phyloP scores from a whole-genome alignment of 2,888 invertebrate species.

The Tachina grossa region DNA sequence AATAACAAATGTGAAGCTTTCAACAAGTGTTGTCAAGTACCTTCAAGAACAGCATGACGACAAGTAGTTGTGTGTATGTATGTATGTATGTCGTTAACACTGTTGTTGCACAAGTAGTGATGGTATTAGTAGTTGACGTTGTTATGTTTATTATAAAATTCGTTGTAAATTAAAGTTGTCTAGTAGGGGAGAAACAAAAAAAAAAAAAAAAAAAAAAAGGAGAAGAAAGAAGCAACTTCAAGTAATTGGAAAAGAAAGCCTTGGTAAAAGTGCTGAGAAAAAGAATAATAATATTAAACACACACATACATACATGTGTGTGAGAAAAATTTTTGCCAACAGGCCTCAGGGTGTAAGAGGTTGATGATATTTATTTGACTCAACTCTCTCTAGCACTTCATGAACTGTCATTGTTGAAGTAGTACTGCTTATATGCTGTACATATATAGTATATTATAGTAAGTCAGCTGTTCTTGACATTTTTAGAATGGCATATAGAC shows the following conservation, averaged over 20 bases:
- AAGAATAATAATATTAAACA: background rate
- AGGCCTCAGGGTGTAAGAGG: background rate
- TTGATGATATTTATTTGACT: constrained; percentile 12
- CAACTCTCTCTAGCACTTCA: constrained; percentile 63
- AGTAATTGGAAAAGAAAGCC: constrained; percentile 11
- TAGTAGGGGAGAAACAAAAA: constrained; percentile 3
- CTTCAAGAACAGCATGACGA: constrained; percentile 65
- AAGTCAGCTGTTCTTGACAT: constrained; percentile 72
- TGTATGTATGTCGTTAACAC: too few relatives aligned
- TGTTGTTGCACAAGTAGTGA: constrained; percentile 14
- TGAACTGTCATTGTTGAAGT: constrained; percentile 60
- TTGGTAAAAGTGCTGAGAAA: background rate
- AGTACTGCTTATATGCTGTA: constrained; percentile 22
- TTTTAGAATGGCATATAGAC: constrained; percentile 51
- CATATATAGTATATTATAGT: constrained; percentile 5
- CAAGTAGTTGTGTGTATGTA: constrained; percentile 36
- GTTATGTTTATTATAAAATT: constrained; percentile 49
- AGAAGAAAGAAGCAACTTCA: background rate
- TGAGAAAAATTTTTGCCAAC: background rate
- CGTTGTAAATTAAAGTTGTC: constrained; percentile 59
- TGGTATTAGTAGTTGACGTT: constrained; percentile 32
- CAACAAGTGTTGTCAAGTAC: constrained; percentile 71
- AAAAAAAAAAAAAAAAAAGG: background rate
- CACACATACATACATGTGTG: background rate
- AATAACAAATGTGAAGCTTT: constrained; percentile 71